Evolutionary conservation across 1,140 invertebrate genomes (phyloP).

Genomic region (Ooceraea biroi): DNA sequence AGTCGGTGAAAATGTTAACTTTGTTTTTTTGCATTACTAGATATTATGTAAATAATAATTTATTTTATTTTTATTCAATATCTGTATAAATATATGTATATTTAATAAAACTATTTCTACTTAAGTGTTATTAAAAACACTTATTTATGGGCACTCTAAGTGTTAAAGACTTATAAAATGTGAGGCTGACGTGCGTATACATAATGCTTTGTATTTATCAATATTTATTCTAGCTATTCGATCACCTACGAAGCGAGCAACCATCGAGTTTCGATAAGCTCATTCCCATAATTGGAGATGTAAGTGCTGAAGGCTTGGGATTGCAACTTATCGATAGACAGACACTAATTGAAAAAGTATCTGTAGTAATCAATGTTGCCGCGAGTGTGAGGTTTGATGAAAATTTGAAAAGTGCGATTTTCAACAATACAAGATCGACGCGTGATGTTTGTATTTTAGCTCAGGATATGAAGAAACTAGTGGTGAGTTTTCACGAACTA

Average conservation of each 20-base stretch:
- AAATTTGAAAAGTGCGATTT: conserved; percentile 89
- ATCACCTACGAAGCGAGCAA: conserved; percentile 83
- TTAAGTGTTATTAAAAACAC: no score
- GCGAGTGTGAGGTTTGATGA: conserved; percentile 98
- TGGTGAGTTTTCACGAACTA: conserved; percentile 84
- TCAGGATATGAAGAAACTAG: conserved; percentile 89
- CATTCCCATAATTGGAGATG: conserved; percentile 92
- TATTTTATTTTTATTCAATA: no score
- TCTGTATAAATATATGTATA: no score
- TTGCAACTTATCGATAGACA: conserved; percentile 86
- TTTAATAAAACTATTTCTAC: no score
- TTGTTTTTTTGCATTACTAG: no score
- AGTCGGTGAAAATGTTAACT: no score
- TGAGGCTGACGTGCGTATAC: no score
- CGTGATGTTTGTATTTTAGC: conserved; percentile 89
- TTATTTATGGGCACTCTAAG: no score
- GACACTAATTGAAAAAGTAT: conserved; percentile 90
- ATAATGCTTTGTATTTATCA: no score
- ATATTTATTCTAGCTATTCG: conserved; percentile 80
- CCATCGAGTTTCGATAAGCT: conserved; percentile 90
- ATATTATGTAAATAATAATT: no score
- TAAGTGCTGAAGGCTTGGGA: conserved; percentile 88
- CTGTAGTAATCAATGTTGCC: conserved; percentile 96
- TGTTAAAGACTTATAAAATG: no score
- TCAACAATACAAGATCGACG: conserved; percentile 90